Evolutionary conservation across 1,140 invertebrate genomes (phyloP), one percentile per base, ranked within the genome.

Genomic region (Venturia canescens): DNA sequence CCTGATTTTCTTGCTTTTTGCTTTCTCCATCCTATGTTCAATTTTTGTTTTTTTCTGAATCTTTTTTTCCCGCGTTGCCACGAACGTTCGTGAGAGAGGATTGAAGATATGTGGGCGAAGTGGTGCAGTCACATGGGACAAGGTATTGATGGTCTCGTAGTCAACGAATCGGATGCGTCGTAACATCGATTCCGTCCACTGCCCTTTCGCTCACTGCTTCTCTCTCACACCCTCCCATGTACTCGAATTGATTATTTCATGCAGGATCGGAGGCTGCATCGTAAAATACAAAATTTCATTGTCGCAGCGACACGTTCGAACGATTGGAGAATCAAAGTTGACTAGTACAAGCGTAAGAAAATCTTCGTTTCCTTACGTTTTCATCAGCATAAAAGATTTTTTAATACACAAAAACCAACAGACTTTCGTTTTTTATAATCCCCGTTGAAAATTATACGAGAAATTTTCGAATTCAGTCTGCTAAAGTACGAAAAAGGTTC

Each of bases 281-380:
- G 66, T 69, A 69, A 18, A 69, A 69, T 18, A 16, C 21, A 26
- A 74, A 27, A 74, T 44, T 29, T 29, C 48, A 31, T 57, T 31
- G 26, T 74, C 6, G 1, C 82, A 87, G 85, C 82, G 84, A 86
- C 83, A 86, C 83, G 85, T 87, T 83, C 85, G 85, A 84, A 85
- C 85, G 83, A 85, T 82, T 85, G 86, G 83, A 84, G 85, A 87
- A 87, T 87, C 86, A 86, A 81, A 82, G 84, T 72, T 23, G 71
- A 26, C 3, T n/a, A n/a, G n/a, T 53, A 74, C 26, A 27, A 13
- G n/a, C 13, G 26, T 23, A 53, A 4, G 16, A 5, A 53, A 3
- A 53, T 7, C 18, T n/a, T n/a, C n/a, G 1, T 53, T 44, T 44
- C 38, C 13, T 13, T 44, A 3, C 38, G 13, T 44, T 44, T 3